These are phyloP conservation scores for Elephantulus edwardii DNA, from an alignment of 2,113 vertebrate genomes.

Conservation along the genomic window DNA sequence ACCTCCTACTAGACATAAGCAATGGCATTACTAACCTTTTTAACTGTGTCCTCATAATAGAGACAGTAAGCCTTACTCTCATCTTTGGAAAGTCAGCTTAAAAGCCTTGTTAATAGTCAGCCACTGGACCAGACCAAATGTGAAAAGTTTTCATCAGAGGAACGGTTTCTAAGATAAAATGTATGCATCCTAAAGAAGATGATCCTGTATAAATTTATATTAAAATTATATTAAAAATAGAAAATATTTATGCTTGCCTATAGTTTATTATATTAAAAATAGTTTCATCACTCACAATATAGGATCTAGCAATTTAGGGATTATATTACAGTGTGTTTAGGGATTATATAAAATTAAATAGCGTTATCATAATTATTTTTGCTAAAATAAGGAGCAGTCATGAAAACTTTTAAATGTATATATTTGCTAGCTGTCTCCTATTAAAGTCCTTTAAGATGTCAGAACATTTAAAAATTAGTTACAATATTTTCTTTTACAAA, in stretches of 20 bases:
- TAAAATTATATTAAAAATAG: neutral
- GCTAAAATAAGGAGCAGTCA: neutral
- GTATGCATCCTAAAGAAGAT: neutral
- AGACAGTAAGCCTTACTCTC: neutral
- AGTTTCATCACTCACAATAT: neutral
- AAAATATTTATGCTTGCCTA: neutral
- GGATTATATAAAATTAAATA: neutral
- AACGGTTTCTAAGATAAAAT: neutral
- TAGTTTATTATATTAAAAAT: neutral
- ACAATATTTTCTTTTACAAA: constrained; percentile 39
- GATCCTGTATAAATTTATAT: neutral
- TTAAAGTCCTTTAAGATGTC: neutral
- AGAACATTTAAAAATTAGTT: constrained; percentile 35
- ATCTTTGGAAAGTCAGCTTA: neutral
- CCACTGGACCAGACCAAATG: neutral
- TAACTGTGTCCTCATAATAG: neutral
- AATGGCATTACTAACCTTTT: neutral
- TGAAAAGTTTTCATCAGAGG: neutral
- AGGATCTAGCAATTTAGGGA: neutral
- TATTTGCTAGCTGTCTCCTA: neutral
- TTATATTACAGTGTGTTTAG: neutral
- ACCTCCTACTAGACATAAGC: fast-evolving
- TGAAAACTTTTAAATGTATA: neutral
- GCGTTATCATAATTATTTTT: neutral
- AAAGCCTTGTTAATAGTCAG: neutral